Base-by-base conservation (phyloP, 1,140 invertebrate species). In the Chymomyza costata region DNA sequence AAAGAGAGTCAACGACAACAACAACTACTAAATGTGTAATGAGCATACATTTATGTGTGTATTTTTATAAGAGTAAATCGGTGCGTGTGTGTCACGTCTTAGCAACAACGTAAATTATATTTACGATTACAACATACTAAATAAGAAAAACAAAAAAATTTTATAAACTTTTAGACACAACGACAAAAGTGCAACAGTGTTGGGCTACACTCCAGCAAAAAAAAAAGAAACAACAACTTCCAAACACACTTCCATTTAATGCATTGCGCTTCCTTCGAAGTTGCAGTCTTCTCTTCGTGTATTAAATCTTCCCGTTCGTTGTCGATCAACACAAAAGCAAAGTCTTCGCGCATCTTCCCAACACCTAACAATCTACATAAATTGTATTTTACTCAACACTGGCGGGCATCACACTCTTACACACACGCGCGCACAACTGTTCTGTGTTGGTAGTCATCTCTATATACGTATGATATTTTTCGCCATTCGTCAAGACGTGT, bases 71-170 rank as follows among this genome's bases (percentile, higher is more conserved):
- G 32, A 52, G 39, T 61, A 47, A 19, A 11, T 21, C 16, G 13
- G 39, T 59, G 34, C 59, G 17, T 15, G 19, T 61, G 56, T 48
- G 21, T 71, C 73, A 78, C 73, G 73, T 78, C 71, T 78, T 78
- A 71, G 71, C 67, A 78, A 76, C 62, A 71, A 71, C 71, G 66
- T 70, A 73, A 56, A 81, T 73, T 65, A 58, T 39, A 43, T 46
- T 51, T 64, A 58, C 73, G 55, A 68, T 80, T 80, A 73, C 67
- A 80, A 73, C 67, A 80, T 81, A 80, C 60, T 78, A 80, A 78
- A 73, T 16, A 34, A 45, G 46, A 60, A 52, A 41, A 47, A 52
- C 40, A 55, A 48, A 52, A 66, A 66, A 78, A 60, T 74, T 69
- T 40, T 39, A 71, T 68, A 80, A 73, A 55, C 34, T n/a, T n/a